phyloP scores from a whole-genome alignment of 1,140 invertebrate genomes.

The Drosophila jambulina region DNA sequence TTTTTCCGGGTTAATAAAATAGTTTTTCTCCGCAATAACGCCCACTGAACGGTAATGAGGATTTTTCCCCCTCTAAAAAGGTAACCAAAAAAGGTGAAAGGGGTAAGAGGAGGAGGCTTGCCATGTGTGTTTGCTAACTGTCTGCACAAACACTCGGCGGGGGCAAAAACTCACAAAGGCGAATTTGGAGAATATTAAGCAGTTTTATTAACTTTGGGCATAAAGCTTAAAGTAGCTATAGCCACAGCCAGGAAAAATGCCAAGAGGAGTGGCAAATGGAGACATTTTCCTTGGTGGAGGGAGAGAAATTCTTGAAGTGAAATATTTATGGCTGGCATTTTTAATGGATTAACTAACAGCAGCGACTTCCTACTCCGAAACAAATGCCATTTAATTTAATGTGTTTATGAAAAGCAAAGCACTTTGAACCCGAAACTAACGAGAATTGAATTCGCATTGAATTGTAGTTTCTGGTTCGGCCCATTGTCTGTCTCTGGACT shows the following conservation, averaged over 20 bases:
- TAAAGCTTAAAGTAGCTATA: slow-evolving; percentile 37
- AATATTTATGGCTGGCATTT: slow-evolving; percentile 60
- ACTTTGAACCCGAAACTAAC: slow-evolving; percentile 35
- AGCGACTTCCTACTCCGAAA: slow-evolving; percentile 54
- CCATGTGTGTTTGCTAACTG: slow-evolving; percentile 64
- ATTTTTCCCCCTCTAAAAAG: slow-evolving; percentile 46
- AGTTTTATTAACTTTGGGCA: slow-evolving; percentile 47
- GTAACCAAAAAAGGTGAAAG: slow-evolving; percentile 9
- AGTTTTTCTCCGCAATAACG: slow-evolving; percentile 32
- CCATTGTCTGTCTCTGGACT: slow-evolving; percentile 60
- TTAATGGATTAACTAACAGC: slow-evolving; percentile 58
- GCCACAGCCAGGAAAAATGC: background rate
- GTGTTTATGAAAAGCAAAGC: slow-evolving; percentile 79
- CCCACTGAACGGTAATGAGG: slow-evolving; percentile 59
- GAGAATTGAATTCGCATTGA: slow-evolving; percentile 56
- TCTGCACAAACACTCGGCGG: slow-evolving; percentile 66
- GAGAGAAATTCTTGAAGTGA: slow-evolving; percentile 16
- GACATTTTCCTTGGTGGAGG: slow-evolving; percentile 2
- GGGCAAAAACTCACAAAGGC: slow-evolving; percentile 29
- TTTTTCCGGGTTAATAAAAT: slow-evolving; percentile 54
- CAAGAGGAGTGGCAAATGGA: slow-evolving; percentile 3
- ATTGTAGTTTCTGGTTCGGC: slow-evolving; percentile 32
- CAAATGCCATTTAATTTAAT: slow-evolving; percentile 84
- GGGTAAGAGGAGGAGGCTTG: background rate
- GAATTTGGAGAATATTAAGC: slow-evolving; percentile 48